phyloP scores from a whole-genome alignment of 92 coral and sea anemone genomes.

The Palythoa grandis region DNA sequence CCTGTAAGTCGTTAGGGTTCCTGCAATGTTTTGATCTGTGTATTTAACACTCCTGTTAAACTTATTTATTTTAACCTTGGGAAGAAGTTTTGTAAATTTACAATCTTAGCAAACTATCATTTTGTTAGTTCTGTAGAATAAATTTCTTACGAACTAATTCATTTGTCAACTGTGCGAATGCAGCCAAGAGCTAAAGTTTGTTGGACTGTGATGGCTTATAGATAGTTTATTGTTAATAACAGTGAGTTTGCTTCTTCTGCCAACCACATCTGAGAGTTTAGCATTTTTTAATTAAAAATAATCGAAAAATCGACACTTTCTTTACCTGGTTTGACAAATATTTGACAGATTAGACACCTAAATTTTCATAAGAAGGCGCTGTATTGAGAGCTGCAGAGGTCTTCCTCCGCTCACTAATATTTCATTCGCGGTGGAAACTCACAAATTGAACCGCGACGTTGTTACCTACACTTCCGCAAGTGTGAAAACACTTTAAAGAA shows the following conservation, averaged over 20 bases:
- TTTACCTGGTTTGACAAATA: constrained; percentile 83
- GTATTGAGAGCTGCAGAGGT: constrained; percentile 7
- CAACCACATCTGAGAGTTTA: constrained; percentile 71
- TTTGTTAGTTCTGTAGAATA: constrained; percentile 93
- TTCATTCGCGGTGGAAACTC: constrained; percentile 44
- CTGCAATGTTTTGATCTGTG: constrained; percentile 58
- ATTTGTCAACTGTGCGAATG: constrained; percentile 20
- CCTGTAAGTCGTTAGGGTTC: constrained; percentile 27
- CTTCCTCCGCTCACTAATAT: constrained; percentile 9
- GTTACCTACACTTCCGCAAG: constrained; percentile 33
- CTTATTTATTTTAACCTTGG: constrained; percentile 89
- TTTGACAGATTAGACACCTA: constrained; percentile 52
- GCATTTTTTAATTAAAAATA: constrained; percentile 82
- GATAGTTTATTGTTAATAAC: constrained; percentile 62
- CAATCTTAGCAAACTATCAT: constrained; percentile 89
- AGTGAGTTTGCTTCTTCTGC: constrained; percentile 61
- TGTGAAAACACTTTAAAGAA: constrained; percentile 66
- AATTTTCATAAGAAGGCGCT: constrained; percentile 38
- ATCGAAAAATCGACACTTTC: constrained; percentile 81
- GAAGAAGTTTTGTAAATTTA: constrained; percentile 94
- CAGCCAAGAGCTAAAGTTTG: neutral
- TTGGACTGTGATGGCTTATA: constrained; percentile 65
- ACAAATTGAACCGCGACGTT: constrained; percentile 39
- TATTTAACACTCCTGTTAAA: constrained; percentile 86
- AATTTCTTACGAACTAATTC: constrained; percentile 88